phyloP scores from a whole-genome alignment of 2,113 vertebrate genomes.

The Tyrannus savana region DNA sequence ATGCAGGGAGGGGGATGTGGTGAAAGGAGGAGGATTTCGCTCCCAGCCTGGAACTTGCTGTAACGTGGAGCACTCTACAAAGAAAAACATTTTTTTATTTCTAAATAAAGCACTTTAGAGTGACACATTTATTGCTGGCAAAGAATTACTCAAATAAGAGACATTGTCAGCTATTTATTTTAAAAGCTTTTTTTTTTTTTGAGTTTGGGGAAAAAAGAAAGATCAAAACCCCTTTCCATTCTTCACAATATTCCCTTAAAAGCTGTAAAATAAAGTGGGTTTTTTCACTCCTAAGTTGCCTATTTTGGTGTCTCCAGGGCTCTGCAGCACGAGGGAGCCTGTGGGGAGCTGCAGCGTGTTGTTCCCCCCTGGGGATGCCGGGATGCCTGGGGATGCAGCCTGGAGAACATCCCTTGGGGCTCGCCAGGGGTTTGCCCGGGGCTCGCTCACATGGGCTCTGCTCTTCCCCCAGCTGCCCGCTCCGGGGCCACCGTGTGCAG shows the following conservation, averaged over 20 bases:
- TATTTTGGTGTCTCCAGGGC: background rate
- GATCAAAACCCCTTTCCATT: constrained; percentile 8
- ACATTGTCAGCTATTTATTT: constrained; percentile 77
- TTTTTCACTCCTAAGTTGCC: background rate
- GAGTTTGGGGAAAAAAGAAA: background rate
- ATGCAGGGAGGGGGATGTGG: background rate
- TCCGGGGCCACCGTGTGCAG: background rate
- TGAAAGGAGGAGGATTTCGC: background rate
- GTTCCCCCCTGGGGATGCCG: fast-evolving
- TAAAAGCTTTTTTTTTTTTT: constrained; percentile 53
- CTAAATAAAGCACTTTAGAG: constrained; percentile 74
- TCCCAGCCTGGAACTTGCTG: constrained; percentile 40
- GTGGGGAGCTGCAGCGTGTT: background rate
- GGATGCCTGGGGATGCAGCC: background rate
- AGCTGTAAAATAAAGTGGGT: background rate
- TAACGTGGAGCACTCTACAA: background rate
- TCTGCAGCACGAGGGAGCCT: fast-evolving
- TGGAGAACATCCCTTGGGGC: fast-evolving
- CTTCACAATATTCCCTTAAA: constrained; percentile 26
- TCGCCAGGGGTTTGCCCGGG: fast-evolving
- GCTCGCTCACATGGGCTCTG: fast-evolving
- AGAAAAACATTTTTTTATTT: constrained; percentile 58
- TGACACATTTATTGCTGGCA: constrained; percentile 73
- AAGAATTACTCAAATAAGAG: constrained; percentile 78
- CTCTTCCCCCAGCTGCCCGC: background rate